Evolutionary conservation across 2,113 vertebrate genomes (phyloP), one percentile per base, ranked within the genome.

Genomic region (Telmatochromis bifrenatus): DNA sequence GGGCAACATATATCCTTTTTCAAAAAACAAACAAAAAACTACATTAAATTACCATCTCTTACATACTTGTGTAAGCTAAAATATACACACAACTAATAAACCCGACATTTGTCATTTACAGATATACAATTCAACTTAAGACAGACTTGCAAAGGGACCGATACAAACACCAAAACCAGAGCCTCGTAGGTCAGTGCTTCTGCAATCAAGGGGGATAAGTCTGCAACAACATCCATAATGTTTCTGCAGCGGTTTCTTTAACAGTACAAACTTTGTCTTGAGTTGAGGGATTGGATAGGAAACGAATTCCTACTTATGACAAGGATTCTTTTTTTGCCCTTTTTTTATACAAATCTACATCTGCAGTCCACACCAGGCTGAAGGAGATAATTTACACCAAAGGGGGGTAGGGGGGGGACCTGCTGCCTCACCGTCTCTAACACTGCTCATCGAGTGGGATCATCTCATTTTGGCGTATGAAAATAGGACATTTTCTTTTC

Each of bases 61-160:
- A 85, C 87, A 84, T 89, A 92, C 84, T 89, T 10, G 45, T 79
- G 51, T 58, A 88, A 75, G 85, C 92, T 92, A 92, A 93, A 94
- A 95, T 95, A 94, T 94, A 94, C 95, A 95, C 85, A 93, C 62
- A 75, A 89, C 83, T 88, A 35, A 89, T 93, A 92, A 89, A 93
- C 81, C 82, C 23, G 58, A 91, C 94, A 87, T 94, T 87, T 92
- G 83, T 79, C 89, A 95, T 95, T 95, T 95, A 95, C 94, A 95
- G 86, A 95, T 95, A 93, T 95, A 95, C 95, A 95, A 56, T 92
- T 85, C 55, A 92, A 86, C 84, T 89, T 45, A 82, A 82, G 85
- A 88, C 53, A 55, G 49, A 88, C 58, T 87, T 79, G 83, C 79
- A 85, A 86, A 87, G 73, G 84, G 83, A 88, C 82, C 23, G 9